Evolutionary conservation across 2,797 vertebrate species (phyloP).

Genomic region (Decapterus maruadsi): DNA sequence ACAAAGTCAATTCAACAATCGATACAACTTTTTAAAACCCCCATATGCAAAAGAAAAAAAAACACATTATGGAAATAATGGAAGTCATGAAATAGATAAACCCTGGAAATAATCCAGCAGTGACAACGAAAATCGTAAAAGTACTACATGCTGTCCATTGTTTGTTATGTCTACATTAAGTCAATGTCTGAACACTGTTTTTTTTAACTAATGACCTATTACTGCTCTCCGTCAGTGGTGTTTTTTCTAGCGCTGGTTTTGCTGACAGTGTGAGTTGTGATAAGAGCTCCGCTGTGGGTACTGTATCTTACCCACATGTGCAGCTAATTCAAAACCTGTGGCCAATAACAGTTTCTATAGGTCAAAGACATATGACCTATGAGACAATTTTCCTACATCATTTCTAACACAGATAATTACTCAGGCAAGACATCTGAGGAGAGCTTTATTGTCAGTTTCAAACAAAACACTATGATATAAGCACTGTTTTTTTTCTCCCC

Average conservation of each 20-base stretch:
- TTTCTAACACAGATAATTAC: slow-evolving; percentile 71
- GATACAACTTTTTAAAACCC: slow-evolving; percentile 2
- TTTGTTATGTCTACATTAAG: slow-evolving; percentile 62
- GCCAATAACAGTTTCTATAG: slow-evolving; percentile 78
- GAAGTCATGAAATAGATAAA: not conserved
- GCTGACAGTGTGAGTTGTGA: slow-evolving; percentile 74
- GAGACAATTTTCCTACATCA: slow-evolving; percentile 79
- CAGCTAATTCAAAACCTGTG: slow-evolving; percentile 77
- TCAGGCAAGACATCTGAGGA: slow-evolving; percentile 67
- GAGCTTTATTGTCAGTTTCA: slow-evolving; percentile 73
- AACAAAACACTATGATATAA: slow-evolving; percentile 74
- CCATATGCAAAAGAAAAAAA: not conserved
- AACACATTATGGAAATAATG: not conserved
- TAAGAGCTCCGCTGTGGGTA: slow-evolving; percentile 70
- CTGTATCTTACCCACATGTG: slow-evolving; percentile 78
- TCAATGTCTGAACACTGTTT: slow-evolving; percentile 45
- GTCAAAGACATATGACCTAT: slow-evolving; percentile 74
- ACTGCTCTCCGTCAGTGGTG: slow-evolving; percentile 46
- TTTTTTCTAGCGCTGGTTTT: slow-evolving; percentile 64
- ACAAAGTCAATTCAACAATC: slow-evolving; percentile 11
- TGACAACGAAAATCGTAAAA: slow-evolving; percentile 46
- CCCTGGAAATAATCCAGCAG: not conserved
- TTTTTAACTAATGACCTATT: slow-evolving; percentile 63
- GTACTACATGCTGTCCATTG: slow-evolving; percentile 37
- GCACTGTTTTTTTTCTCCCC: slow-evolving; percentile 12